Percentiles rank a stretch among this genome's conserved stretches.
Evolutionary conservation across 2,797 vertebrate species (phyloP).

Genomic region (Ispidina picta): DNA sequence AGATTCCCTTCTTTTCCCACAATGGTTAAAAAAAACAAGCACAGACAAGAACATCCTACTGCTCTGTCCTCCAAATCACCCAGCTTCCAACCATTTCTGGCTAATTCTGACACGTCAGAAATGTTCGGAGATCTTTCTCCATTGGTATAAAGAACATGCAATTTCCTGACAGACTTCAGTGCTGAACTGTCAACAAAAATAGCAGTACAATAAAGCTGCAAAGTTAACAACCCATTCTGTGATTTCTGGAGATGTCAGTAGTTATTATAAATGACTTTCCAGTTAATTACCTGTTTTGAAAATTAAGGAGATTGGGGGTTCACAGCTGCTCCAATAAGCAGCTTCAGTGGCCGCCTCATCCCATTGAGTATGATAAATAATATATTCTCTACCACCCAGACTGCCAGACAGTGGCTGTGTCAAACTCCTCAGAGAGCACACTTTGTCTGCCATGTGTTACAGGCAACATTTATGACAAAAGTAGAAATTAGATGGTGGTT

Average conservation of each 20-base stretch:
- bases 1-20: background rate
- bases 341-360: constrained; percentile 63
- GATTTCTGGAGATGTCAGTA: constrained; percentile 70
- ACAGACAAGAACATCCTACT: background rate
- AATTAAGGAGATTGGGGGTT: constrained; percentile 76
- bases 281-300: constrained; percentile 79
- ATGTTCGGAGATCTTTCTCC: constrained; percentile 25
- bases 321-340: constrained; percentile 75
- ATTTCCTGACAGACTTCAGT: constrained; percentile 37
- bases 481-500: constrained; percentile 71
- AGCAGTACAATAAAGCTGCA: constrained; percentile 45
- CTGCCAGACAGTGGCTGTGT: constrained; percentile 72
- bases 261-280: constrained; percentile 79
- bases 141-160: background rate
- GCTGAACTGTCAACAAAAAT: constrained; percentile 58
- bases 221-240: constrained; percentile 67
- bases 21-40: background rate
- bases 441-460: constrained; percentile 74
- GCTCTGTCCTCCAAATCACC: background rate
- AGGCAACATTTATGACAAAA: constrained; percentile 69
- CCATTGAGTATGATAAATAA: constrained; percentile 77
- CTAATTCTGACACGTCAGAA: constrained; percentile 20
- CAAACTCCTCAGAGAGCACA: constrained; percentile 71
- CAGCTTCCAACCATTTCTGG: background rate
- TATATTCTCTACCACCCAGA: constrained; percentile 74